A percentile compares a stretch with the other conserved stretches of the same genome.
Conservation (phyloP, 2,113 vertebrate genomes). For the Paradoxurus hermaphroditus region DNA sequence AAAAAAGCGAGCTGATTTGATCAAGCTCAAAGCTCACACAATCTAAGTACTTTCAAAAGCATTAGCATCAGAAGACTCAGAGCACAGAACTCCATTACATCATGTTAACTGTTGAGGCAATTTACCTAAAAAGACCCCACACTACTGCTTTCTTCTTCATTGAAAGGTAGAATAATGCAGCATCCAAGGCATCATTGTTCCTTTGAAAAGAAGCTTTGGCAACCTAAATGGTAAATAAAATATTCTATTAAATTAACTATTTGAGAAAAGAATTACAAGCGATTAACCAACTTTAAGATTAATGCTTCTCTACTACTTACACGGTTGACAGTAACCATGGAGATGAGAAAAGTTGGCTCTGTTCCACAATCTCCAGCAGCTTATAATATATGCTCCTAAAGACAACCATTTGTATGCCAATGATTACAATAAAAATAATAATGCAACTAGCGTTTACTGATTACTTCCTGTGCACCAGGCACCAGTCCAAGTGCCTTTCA, state of each 20-base stretch:
- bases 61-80: background rate
- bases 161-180: slow-evolving; percentile 96
- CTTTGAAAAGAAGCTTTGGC: slow-evolving; percentile 97
- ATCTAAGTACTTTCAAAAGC: slow-evolving; percentile 12
- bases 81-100: background rate
- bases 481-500: background rate
- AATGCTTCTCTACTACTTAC: background rate
- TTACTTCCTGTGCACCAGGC: background rate
- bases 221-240: slow-evolving; percentile 80
- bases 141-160: slow-evolving; percentile 99
- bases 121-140: slow-evolving; percentile 97
- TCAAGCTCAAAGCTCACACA: background rate
- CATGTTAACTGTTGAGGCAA: background rate
- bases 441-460: background rate
- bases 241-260: slow-evolving; percentile 32
- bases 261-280: slow-evolving; percentile 18
- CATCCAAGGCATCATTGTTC: slow-evolving; percentile 96
- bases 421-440: background rate
- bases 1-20: background rate
- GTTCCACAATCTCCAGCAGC: background rate
- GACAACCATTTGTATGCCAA: background rate
- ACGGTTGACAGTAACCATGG: background rate
- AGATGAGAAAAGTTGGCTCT: background rate
- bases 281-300: background rate
- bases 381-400: background rate